These are phyloP conservation scores for Pemphigus obesinymphae DNA, from an alignment of 1,140 invertebrate species.

Conservation along the genomic window DNA sequence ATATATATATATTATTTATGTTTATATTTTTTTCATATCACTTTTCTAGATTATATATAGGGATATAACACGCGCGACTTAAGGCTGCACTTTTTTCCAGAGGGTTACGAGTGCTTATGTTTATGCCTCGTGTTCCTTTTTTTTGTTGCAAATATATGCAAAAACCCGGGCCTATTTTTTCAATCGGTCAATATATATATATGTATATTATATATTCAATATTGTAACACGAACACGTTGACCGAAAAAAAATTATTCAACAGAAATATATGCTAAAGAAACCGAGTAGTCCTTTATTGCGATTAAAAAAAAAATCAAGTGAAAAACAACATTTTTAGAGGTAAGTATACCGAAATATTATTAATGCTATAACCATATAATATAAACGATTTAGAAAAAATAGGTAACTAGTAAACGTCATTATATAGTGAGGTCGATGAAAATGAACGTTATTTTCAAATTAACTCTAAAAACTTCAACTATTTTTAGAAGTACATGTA, in stretches of 20 bases:
- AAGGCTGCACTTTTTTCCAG: not conserved
- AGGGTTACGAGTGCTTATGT: not conserved
- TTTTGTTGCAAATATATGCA: not conserved
- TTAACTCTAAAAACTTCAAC: too few relatives aligned
- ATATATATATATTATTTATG: not conserved
- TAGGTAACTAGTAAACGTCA: too few relatives aligned
- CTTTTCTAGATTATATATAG: not conserved
- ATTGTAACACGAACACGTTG: not conserved
- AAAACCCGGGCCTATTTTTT: not conserved
- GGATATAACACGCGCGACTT: not conserved
- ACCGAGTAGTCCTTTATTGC: not conserved
- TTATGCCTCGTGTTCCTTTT: not conserved
- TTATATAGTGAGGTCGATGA: too few relatives aligned
- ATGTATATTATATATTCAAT: not conserved
- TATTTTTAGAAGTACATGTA: not conserved
- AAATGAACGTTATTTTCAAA: too few relatives aligned
- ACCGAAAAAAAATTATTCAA: not conserved
- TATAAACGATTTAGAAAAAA: too few relatives aligned
- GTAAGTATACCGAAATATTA: too few relatives aligned
- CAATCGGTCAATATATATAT: not conserved
- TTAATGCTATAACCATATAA: too few relatives aligned
- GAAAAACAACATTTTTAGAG: not conserved
- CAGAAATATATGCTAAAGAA: not conserved
- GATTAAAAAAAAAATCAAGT: not conserved
- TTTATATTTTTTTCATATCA: not conserved